Evolutionary conservation across 2,888 invertebrate genomes (phyloP).

Genomic region (Graphium colonna): DNA sequence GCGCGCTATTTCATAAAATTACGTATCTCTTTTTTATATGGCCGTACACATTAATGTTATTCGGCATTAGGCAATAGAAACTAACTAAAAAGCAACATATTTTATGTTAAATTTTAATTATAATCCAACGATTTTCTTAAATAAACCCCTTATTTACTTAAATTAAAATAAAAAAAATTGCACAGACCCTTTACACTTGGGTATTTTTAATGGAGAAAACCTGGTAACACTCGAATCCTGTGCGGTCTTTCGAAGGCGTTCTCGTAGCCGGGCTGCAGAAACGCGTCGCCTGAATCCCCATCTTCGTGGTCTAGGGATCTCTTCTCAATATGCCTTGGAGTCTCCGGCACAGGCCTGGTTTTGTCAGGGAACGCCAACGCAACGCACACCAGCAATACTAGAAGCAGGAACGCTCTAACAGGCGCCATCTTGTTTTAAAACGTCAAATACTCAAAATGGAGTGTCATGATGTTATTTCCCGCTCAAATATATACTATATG

Average conservation of each 20-base stretch:
- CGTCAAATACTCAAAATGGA: conserved; percentile 12
- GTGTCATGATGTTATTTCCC: conserved; percentile 18
- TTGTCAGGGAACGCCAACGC: conserved; percentile 33
- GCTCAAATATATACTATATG: conserved; percentile 28
- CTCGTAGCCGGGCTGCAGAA: conserved; percentile 37
- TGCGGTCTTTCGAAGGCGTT: conserved; percentile 49
- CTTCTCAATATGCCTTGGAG: conserved; percentile 45
- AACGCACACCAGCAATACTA: conserved; percentile 41
- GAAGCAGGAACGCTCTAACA: conserved; percentile 38
- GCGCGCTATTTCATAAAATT: not conserved
- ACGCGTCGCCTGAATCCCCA: conserved; percentile 41
- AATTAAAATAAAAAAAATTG: conserved; percentile 23
- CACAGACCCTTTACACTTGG: conserved; percentile 18
- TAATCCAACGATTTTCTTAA: too few relatives aligned
- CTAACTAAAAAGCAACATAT: too few relatives aligned
- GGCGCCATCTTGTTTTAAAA: conserved; percentile 40
- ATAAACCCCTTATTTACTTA: conserved; percentile 1
- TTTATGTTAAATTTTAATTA: too few relatives aligned
- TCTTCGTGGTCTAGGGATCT: conserved; percentile 40
- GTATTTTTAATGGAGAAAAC: conserved; percentile 47
- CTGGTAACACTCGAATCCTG: conserved; percentile 57
- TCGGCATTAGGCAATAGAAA: too few relatives aligned
- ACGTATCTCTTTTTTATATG: conserved; percentile 16
- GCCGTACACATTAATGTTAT: too few relatives aligned
- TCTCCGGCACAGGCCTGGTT: conserved; percentile 10